phyloP scores from a whole-genome alignment of 2,888 invertebrate species.

The Cataglyphis rosenhaueri region DNA sequence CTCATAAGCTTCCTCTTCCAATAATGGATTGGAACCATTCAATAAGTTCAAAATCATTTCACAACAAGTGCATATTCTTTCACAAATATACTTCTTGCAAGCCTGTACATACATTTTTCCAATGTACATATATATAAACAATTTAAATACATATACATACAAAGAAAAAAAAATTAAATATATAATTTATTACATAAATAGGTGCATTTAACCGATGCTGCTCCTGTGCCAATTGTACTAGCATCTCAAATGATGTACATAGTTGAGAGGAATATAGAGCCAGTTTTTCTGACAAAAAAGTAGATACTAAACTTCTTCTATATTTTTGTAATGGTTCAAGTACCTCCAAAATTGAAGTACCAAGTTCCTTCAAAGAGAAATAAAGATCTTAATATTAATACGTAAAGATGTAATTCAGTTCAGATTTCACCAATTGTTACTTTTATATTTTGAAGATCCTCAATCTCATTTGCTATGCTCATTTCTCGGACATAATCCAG shows the following conservation, averaged over 20 bases:
- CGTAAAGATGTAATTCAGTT: constrained; percentile 36
- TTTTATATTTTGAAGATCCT: constrained; percentile 83
- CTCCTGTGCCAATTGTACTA: constrained; percentile 80
- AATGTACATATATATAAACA: constrained; percentile 24
- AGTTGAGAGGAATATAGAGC: constrained; percentile 81
- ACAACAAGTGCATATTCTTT: constrained; percentile 82
- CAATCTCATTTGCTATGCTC: constrained; percentile 81
- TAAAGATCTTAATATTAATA: constrained; percentile 67
- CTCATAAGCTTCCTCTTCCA: constrained; percentile 78
- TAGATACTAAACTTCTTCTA: constrained; percentile 78
- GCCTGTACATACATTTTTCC: constrained; percentile 71
- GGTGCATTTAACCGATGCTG: constrained; percentile 80
- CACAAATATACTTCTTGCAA: constrained; percentile 82
- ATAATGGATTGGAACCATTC: constrained; percentile 76
- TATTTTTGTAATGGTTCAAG: constrained; percentile 79
- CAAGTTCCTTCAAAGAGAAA: constrained; percentile 78
- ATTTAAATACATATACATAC: not conserved
- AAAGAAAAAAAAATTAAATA: constrained; percentile 23
- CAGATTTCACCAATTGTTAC: constrained; percentile 64
- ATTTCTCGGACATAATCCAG: constrained; percentile 81
- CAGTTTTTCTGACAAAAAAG: constrained; percentile 77
- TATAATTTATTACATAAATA: constrained; percentile 78
- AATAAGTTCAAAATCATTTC: constrained; percentile 79
- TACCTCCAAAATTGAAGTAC: constrained; percentile 79
- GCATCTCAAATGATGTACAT: constrained; percentile 78